Evolutionary conservation across 1,140 invertebrate species (phyloP).

Genomic region (Camponotus pennsylvanicus): DNA sequence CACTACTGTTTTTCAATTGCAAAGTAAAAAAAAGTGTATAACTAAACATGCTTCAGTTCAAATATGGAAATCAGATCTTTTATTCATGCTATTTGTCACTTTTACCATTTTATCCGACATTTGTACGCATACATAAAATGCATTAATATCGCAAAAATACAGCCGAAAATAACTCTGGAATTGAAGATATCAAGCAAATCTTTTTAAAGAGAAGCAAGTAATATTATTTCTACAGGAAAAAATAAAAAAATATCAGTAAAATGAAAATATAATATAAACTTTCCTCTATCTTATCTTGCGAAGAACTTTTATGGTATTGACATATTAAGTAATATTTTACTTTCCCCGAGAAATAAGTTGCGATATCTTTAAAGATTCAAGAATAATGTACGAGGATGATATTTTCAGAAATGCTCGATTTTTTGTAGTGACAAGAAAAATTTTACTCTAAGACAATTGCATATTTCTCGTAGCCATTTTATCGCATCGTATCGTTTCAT

Average conservation of each 20-base stretch:
- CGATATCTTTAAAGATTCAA: background rate
- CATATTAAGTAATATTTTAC: slow-evolving; percentile 1
- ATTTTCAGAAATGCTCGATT: background rate
- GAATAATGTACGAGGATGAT: background rate
- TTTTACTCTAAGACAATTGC: background rate
- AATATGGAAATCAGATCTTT: slow-evolving; percentile 28
- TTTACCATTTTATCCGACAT: background rate
- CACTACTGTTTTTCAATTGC: slow-evolving; percentile 4
- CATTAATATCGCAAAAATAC: background rate
- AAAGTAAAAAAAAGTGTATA: background rate
- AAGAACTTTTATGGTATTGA: background rate
- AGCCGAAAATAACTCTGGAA: background rate
- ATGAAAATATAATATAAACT: background rate
- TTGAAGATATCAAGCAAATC: background rate
- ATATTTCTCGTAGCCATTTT: slow-evolving; percentile 4
- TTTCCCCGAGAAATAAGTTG: background rate
- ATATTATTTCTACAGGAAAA: background rate
- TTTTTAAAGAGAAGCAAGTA: background rate
- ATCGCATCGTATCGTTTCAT: slow-evolving; percentile 12
- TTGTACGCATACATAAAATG: background rate
- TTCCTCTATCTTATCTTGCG: background rate
- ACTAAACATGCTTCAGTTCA: background rate
- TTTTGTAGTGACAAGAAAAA: background rate
- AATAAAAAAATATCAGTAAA: background rate
- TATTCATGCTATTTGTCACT: background rate